Conservation (phyloP, 64 coral and sea anemone species). For the Montipora capricornis region DNA sequence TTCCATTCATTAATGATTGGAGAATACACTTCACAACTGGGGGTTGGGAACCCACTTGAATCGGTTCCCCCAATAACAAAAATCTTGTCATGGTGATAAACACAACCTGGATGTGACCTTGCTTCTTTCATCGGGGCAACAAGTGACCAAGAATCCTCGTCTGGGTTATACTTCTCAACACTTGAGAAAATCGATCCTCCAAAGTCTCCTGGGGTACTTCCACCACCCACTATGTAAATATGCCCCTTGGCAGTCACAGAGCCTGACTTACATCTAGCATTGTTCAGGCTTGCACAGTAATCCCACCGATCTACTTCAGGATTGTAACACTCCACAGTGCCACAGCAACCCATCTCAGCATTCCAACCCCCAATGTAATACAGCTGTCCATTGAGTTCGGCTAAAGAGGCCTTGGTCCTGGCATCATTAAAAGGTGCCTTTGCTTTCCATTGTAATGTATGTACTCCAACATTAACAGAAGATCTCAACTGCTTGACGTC, state of each 20-base stretch:
- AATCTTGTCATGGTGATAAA: slow-evolving; percentile 54
- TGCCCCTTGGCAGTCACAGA: slow-evolving; percentile 16
- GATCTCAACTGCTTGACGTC: slow-evolving; percentile 9
- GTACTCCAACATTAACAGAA: neutral
- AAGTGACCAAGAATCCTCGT: slow-evolving; percentile 56
- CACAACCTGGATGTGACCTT: slow-evolving; percentile 4
- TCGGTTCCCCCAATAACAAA: slow-evolving; percentile 66
- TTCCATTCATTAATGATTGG: slow-evolving; percentile 52
- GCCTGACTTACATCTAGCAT: slow-evolving; percentile 16
- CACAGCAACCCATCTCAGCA: neutral
- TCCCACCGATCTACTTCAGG: slow-evolving; percentile 21
- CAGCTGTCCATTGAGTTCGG: slow-evolving; percentile 30
- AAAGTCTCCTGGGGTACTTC: neutral
- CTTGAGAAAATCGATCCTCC: slow-evolving; percentile 18
- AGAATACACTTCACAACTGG: slow-evolving; percentile 64
- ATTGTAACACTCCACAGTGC: slow-evolving; percentile 71
- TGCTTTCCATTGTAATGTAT: slow-evolving; percentile 7
- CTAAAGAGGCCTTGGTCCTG: slow-evolving; percentile 11
- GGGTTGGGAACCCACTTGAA: neutral
- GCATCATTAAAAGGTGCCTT: slow-evolving; percentile 28
- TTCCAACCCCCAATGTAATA: slow-evolving; percentile 70
- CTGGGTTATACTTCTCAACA: slow-evolving; percentile 72
- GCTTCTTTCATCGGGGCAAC: slow-evolving; percentile 57
- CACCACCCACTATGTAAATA: slow-evolving; percentile 66
- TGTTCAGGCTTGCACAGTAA: slow-evolving; percentile 26